These are phyloP conservation scores for Drosophila dives DNA, from an alignment of 2,888 invertebrate genomes.

Conservation along the genomic window DNA sequence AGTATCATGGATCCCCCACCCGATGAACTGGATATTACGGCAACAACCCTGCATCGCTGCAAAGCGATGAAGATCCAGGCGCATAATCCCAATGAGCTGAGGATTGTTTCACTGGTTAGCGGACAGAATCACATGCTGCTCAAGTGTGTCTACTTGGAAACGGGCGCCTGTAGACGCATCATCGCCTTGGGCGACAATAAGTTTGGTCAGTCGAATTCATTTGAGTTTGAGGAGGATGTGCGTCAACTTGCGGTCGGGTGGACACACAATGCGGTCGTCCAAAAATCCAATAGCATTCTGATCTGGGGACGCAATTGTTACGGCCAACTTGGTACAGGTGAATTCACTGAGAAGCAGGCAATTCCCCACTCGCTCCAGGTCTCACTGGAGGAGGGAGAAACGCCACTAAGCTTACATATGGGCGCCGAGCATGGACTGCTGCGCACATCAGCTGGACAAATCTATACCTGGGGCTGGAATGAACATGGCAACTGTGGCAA, in stretches of 20 bases:
- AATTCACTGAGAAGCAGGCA: slow-evolving; percentile 78
- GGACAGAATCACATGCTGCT: slow-evolving; percentile 91
- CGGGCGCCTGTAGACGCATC: slow-evolving; percentile 84
- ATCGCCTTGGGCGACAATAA: slow-evolving; percentile 93
- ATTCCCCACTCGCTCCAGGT: slow-evolving; percentile 76
- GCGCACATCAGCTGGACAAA: slow-evolving; percentile 87
- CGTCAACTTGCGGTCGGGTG: slow-evolving; percentile 88
- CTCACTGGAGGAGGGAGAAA: slow-evolving; percentile 53
- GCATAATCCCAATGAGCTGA: slow-evolving; percentile 82
- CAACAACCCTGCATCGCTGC: slow-evolving; percentile 78
- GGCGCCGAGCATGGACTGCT: slow-evolving; percentile 93
- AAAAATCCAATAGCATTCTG: slow-evolving; percentile 88
- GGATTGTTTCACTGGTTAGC: slow-evolving; percentile 88
- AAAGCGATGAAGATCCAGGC: slow-evolving; percentile 77
- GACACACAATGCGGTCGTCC: slow-evolving; percentile 90
- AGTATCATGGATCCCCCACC: slow-evolving; percentile 78
- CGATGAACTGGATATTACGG: slow-evolving; percentile 76
- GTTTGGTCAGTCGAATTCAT: slow-evolving; percentile 89
- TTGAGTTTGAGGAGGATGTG: slow-evolving; percentile 86
- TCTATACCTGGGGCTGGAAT: slow-evolving; percentile 95
- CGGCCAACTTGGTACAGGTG: slow-evolving; percentile 89
- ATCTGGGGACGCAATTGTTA: slow-evolving; percentile 93
- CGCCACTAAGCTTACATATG: slow-evolving; percentile 83
- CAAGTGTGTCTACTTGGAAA: slow-evolving; percentile 61
- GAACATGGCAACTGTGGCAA: slow-evolving; percentile 95